Evolutionary conservation across 2,113 vertebrate genomes (phyloP).

Genomic region (Coracopsis vasa): DNA sequence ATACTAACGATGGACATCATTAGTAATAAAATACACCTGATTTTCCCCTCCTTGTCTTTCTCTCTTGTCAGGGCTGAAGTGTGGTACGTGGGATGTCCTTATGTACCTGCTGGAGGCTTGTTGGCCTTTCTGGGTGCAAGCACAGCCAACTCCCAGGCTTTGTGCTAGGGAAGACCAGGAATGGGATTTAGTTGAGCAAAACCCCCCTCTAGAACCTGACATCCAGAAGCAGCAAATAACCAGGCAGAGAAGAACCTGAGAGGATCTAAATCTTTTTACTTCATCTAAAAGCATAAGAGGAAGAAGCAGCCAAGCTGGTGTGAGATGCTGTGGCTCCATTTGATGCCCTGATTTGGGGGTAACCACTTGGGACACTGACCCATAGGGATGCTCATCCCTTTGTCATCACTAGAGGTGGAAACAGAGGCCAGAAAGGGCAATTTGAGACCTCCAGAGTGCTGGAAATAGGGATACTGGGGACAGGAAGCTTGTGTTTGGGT

Average conservation of each 20-base stretch:
- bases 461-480: fast-evolving
- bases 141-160: no score
- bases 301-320: fast-evolving
- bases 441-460: background rate
- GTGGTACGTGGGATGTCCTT: fast-evolving
- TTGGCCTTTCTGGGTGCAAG: background rate
- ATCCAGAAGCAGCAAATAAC: background rate
- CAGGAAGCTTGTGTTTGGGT: background rate
- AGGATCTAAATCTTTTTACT: background rate
- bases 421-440: background rate
- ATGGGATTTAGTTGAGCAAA: fast-evolving
- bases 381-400: background rate
- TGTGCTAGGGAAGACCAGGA: no score
- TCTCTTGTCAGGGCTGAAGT: background rate
- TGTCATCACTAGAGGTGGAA: fast-evolving
- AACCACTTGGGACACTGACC: fast-evolving
- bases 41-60: background rate
- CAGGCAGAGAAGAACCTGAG: background rate
- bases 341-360: background rate
- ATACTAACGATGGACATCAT: background rate
- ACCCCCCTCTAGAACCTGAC: fast-evolving
- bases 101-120: fast-evolving
- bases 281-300: fast-evolving
- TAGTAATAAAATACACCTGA: background rate
- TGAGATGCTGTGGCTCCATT: fast-evolving